Evolutionary conservation across 1,140 invertebrate species (phyloP).

Genomic region (Drosophila arizonae): DNA sequence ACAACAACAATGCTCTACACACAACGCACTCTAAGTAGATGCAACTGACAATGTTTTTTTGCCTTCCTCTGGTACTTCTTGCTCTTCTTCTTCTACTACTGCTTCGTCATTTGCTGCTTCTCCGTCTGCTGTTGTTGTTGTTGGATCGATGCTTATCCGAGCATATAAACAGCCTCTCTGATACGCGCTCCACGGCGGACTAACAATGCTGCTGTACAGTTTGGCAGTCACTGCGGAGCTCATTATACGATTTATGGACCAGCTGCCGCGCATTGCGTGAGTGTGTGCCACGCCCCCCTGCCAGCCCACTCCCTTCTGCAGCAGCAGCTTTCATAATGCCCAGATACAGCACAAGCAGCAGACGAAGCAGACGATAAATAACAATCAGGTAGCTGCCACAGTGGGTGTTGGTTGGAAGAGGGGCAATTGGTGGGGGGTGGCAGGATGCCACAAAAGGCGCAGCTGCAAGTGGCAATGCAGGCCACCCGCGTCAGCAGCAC

Average conservation of each 20-base stretch:
- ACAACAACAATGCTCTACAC: neutral
- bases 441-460: constrained; percentile 34
- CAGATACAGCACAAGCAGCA: constrained; percentile 38
- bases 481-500: constrained; percentile 34
- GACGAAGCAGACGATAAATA: constrained; percentile 50
- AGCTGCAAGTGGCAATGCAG: constrained; percentile 50
- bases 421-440: neutral
- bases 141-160: constrained; percentile 42
- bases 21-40: constrained; percentile 26
- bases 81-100: constrained; percentile 4
- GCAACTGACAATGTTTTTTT: constrained; percentile 30
- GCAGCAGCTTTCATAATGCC: constrained; percentile 35
- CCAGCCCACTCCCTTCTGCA: no score
- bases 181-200: constrained; percentile 10
- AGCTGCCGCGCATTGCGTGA: constrained; percentile 12
- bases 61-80: neutral
- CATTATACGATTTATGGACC: constrained; percentile 39
- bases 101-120: neutral
- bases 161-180: constrained; percentile 39
- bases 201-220: constrained; percentile 29
- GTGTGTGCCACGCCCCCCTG: neutral
- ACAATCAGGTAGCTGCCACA: constrained; percentile 49
- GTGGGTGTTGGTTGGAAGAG: constrained; percentile 12
- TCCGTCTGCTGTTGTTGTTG: constrained; percentile 6
- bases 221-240: constrained; percentile 21